Conservation (phyloP, 2,113 vertebrate species). For the Spermophilus dauricus region DNA sequence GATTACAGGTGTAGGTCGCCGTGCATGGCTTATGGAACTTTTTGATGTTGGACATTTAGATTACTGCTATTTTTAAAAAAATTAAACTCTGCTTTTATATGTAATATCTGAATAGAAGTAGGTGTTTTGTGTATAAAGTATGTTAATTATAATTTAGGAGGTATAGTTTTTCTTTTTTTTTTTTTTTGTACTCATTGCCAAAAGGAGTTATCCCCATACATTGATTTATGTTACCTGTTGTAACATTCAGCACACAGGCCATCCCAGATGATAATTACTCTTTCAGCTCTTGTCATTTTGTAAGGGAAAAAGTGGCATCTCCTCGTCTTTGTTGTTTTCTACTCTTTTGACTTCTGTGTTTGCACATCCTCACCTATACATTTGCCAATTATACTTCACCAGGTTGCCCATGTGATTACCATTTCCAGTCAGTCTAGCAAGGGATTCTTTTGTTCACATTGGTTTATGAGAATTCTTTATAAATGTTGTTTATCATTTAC, state of each 20-base stretch:
- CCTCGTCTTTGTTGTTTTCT: background rate
- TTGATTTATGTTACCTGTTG: background rate
- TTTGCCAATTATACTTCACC: background rate
- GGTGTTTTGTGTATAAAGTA: background rate
- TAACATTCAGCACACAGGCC: background rate
- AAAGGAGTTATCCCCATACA: background rate
- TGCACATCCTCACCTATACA: background rate
- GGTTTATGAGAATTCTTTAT: constrained; percentile 28
- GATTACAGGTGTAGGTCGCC: too few relatives aligned
- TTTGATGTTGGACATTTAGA: background rate
- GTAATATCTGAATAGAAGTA: background rate
- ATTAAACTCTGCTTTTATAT: background rate
- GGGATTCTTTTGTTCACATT: background rate
- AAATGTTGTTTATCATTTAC: background rate
- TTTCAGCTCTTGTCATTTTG: background rate
- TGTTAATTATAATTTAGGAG: background rate
- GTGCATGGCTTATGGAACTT: background rate
- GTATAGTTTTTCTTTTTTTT: background rate
- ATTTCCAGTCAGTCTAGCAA: background rate
- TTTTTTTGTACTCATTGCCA: background rate
- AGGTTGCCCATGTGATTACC: background rate
- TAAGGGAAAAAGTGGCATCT: background rate
- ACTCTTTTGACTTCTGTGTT: background rate
- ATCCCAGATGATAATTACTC: background rate
- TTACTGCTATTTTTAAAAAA: background rate